Evolutionary conservation across 2,797 vertebrate species (phyloP), one percentile per base, ranked within the genome.

Genomic region (Lepilemur septentrionalis): DNA sequence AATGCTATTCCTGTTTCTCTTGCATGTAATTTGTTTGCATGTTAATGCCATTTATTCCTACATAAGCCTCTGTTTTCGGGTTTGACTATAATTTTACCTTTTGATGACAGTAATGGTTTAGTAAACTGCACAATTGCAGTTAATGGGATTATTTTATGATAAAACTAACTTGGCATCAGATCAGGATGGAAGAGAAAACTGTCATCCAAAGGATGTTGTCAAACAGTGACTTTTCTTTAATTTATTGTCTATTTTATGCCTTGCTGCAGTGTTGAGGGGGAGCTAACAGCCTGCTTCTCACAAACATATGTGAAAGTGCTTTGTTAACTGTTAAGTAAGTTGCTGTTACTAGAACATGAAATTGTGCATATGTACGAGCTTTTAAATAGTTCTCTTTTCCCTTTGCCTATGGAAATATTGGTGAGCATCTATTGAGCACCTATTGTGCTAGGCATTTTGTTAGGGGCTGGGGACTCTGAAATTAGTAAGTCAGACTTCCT

Each of bases 131-230:
- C 89, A 86, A 86, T 32, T 95, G 83, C 30, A 89, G 95, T 95
- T 97, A 96, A 95, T 96, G 78, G 95, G 94, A 96, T 96, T 96
- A 97, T 97, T 98, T 96, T 94, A 94, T 87, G 93, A 92, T 96
- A 96, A 76, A 86, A 93, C 94, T 96, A 97, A 87, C 91, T 97
- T 98, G 96, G 83, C 86, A 72, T 92, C 76, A 9, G 88, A 95
- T 86, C 92, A 94, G 75, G 57, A 91, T 72, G 57, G 92, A 95
- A 95, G 48, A 90, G 59, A 96, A 95, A 95, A 94, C 80, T 72
- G 72, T 96, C 94, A 93, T 78, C 90, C 73, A 93, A 97, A n/a
- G 46, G 80, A 70, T 95, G 82, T 80, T 93, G 70, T 96, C 78
- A 94, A 73, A 78, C 50, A 79, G 84, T 97, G 69, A 88, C 67